Conservation (phyloP, 1,140 invertebrate genomes). For the Goniozus legneri region DNA sequence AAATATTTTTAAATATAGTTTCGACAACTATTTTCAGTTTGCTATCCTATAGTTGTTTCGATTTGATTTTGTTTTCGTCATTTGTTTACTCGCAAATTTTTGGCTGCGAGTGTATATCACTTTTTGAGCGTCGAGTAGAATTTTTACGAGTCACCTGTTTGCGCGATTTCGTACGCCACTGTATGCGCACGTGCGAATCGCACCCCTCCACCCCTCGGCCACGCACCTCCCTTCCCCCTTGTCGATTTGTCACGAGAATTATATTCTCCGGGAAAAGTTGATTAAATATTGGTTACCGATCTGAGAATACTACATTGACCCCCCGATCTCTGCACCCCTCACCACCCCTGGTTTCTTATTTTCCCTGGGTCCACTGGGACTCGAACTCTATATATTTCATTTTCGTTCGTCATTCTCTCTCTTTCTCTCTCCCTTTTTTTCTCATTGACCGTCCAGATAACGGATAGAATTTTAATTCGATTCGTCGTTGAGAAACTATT, state of each 20-base stretch:
- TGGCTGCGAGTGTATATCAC: neutral
- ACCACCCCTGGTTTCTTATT: no score
- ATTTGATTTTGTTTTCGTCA: neutral
- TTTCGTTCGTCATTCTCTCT: no score
- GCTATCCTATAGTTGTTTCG: constrained; percentile 18
- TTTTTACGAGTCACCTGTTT: constrained; percentile 1
- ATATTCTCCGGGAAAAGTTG: constrained; percentile 48
- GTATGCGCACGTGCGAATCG: constrained; percentile 1
- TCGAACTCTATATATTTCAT: no score
- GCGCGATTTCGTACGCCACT: constrained; percentile 11
- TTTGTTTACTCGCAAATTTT: neutral
- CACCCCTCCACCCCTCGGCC: constrained; percentile 14
- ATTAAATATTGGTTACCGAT: constrained; percentile 50
- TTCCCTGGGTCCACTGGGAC: no score
- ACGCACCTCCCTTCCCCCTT: constrained; percentile 23
- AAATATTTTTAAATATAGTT: no score
- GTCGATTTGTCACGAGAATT: constrained; percentile 49
- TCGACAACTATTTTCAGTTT: constrained; percentile 36
- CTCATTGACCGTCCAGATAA: no score
- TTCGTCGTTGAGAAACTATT: no score
- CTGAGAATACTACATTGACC: no score
- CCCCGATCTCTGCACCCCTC: no score
- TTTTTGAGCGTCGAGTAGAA: neutral
- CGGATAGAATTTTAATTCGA: no score
- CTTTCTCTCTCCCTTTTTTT: no score